Evolutionary conservation across 2,113 vertebrate species (phyloP).

Genomic region (Pteronura brasiliensis): DNA sequence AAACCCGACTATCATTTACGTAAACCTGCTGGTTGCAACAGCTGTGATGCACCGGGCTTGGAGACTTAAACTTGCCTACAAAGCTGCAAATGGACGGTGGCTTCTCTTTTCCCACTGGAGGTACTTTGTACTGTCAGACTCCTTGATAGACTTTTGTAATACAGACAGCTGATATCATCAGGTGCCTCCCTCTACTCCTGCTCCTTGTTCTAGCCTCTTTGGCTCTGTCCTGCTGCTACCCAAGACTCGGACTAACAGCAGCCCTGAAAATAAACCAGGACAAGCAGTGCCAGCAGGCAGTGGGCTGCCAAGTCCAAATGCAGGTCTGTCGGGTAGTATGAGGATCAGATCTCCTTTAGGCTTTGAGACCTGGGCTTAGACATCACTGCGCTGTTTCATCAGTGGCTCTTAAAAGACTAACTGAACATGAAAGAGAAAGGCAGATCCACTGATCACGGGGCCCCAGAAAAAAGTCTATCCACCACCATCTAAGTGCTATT

Average conservation of each 20-base stretch:
- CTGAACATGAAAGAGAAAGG: slow-evolving; percentile 55
- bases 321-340: neutral
- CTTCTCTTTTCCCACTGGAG: neutral
- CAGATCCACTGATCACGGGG: neutral
- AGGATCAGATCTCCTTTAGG: slow-evolving; percentile 2
- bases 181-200: neutral
- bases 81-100: neutral
- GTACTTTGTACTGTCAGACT: neutral
- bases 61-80: neutral
- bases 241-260: slow-evolving; percentile 12
- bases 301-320: neutral
- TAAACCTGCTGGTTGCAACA: neutral
- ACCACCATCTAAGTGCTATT: neutral
- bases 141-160: neutral
- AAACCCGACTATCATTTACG: neutral
- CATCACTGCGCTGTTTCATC: slow-evolving; percentile 5
- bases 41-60: rapidly evolving
- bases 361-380: slow-evolving; percentile 16
- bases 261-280: slow-evolving; percentile 45
- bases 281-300: slow-evolving; percentile 6
- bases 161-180: neutral
- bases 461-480: neutral
- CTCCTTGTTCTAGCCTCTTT: slow-evolving; percentile 31
- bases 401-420: slow-evolving; percentile 41
- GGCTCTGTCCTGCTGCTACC: slow-evolving; percentile 40